Percentiles rank a stretch among this genome's conserved stretches.
Evolutionary conservation across 2,888 invertebrate genomes (phyloP).

Genomic region (Oscheius myriophilus): DNA sequence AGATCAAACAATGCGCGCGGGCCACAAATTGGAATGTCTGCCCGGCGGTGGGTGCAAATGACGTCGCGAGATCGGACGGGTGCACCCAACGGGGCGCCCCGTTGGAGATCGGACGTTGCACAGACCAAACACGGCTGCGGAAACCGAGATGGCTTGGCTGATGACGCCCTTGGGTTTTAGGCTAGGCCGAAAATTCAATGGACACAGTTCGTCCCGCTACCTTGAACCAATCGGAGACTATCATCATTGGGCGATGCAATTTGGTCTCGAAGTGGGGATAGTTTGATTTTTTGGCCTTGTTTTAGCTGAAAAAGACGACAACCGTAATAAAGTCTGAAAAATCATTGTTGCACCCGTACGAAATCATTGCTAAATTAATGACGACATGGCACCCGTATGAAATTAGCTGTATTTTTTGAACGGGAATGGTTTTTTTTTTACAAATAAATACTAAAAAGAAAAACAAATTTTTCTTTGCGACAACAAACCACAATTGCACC

Average conservation of each 20-base stretch:
- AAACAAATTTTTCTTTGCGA: too few relatives aligned
- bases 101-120: not conserved
- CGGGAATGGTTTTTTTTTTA: too few relatives aligned
- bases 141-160: not conserved
- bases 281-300: not conserved
- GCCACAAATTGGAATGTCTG: too few relatives aligned
- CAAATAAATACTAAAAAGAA: too few relatives aligned
- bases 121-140: not conserved
- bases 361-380: too few relatives aligned
- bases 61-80: slow-evolving; percentile 8
- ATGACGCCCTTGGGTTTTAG: not conserved
- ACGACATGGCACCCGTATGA: too few relatives aligned
- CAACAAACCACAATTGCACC: too few relatives aligned
- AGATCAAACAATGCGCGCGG: too few relatives aligned
- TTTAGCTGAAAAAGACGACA: too few relatives aligned
- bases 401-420: too few relatives aligned
- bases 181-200: not conserved
- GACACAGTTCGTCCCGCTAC: not conserved
- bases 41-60: not conserved
- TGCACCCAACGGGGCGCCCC: not conserved
- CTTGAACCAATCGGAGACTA: not conserved
- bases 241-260: not conserved
- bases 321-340: too few relatives aligned
- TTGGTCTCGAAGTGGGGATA: not conserved
- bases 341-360: too few relatives aligned